A percentile compares a stretch with the other conserved stretches of the same genome.
phyloP scores from a whole-genome alignment of 2,888 invertebrate species.

The Himalopsyche kuldschensis region DNA sequence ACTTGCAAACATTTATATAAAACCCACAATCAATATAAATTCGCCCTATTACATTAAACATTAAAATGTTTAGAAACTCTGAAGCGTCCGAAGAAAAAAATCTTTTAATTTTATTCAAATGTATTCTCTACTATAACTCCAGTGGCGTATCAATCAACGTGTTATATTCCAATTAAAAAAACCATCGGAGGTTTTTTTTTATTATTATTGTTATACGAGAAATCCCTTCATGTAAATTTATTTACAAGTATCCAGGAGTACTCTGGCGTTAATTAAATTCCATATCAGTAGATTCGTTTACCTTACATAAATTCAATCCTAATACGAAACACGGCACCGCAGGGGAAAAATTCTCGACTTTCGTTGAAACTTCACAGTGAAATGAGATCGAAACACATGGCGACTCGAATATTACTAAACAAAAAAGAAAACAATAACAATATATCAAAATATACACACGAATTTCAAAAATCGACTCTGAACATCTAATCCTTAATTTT shows the following conservation, averaged over 20 bases:
- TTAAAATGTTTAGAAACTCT: background rate
- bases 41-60: too few relatives aligned
- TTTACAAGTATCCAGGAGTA: background rate
- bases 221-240: constrained; percentile 25
- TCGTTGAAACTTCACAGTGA: constrained; percentile 6
- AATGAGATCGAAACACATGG: constrained; percentile 3
- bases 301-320: constrained; percentile 15
- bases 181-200: background rate
- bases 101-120: background rate
- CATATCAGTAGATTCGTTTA: constrained; percentile 30
- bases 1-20: background rate
- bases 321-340: constrained; percentile 7
- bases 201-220: constrained; percentile 16
- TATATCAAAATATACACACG: constrained; percentile 15
- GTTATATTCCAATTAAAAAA: background rate
- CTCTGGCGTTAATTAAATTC: background rate
- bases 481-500: background rate
- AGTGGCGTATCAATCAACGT: background rate
- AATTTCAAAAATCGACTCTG: constrained; percentile 8
- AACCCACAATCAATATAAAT: background rate
- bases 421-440: constrained; percentile 22
- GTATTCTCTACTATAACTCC: background rate
- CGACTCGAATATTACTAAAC: background rate
- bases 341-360: background rate
- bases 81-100: background rate